phyloP scores from a whole-genome alignment of 2,113 vertebrate species.

The Pteronura brasiliensis region DNA sequence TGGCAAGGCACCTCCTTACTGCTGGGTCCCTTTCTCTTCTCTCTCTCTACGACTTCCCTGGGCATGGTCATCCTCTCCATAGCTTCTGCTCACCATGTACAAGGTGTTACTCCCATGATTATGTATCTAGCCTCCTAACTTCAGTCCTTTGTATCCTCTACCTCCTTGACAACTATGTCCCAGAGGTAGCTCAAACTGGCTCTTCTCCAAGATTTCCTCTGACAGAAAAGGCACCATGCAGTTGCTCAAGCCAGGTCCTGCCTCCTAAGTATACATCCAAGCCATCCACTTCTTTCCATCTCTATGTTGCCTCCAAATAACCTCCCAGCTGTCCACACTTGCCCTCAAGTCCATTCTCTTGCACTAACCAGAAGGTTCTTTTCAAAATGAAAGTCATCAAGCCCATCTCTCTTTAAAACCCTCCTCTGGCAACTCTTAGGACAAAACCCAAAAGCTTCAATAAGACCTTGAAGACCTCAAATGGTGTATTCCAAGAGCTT shows the following conservation, averaged over 20 bases:
- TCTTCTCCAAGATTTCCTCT: neutral
- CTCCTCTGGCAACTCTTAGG: neutral
- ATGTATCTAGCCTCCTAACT: neutral
- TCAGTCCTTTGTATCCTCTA: neutral
- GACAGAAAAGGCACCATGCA: neutral
- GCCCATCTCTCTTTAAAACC: neutral
- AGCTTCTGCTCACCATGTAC: neutral
- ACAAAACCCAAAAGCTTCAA: neutral
- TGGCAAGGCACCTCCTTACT: neutral
- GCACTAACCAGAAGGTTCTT: neutral
- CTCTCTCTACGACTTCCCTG: neutral
- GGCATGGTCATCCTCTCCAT: neutral
- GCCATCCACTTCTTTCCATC: no score
- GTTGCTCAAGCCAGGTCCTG: neutral
- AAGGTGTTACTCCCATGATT: neutral
- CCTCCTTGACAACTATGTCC: neutral
- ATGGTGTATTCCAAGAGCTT: neutral
- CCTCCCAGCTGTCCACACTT: neutral
- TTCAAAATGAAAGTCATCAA: neutral
- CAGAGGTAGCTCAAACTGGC: neutral
- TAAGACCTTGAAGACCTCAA: fast-evolving
- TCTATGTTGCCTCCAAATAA: neutral
- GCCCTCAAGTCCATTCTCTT: neutral
- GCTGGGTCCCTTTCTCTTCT: neutral
- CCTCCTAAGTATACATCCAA: neutral